Evolutionary conservation across 2,888 invertebrate genomes (phyloP).

Genomic region (Macrosiphum euphorbiae): DNA sequence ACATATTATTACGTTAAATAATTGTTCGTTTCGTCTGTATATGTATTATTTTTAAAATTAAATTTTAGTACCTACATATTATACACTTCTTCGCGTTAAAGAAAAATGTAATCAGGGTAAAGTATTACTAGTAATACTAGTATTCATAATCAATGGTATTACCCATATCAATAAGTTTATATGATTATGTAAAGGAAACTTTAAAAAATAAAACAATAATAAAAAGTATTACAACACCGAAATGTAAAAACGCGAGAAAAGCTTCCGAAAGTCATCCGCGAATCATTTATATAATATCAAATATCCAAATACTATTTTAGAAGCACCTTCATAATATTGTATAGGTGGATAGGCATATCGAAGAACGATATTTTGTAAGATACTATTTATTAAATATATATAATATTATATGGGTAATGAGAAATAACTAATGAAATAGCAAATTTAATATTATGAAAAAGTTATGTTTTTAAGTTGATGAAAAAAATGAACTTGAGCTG

Average conservation of each 20-base stretch:
- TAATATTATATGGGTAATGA: neutral
- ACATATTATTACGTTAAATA: neutral
- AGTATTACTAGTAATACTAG: too few species aligned
- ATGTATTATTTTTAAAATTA: neutral
- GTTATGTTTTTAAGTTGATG: neutral
- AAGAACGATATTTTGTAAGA: neutral
- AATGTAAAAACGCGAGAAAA: neutral
- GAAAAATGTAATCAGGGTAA: neutral
- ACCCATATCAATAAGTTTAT: too few species aligned
- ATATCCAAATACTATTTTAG: neutral
- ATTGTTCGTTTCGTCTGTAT: neutral
- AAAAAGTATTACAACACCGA: neutral
- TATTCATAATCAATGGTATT: too few species aligned
- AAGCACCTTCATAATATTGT: neutral
- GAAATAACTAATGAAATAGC: neutral
- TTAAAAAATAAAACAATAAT: too few species aligned
- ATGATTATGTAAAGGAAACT: too few species aligned
- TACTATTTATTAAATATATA: neutral
- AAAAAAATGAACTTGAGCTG: neutral
- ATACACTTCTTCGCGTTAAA: neutral
- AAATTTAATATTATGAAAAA: neutral
- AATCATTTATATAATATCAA: neutral
- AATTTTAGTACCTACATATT: neutral
- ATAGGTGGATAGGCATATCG: neutral
- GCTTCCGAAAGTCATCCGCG: neutral